Conservation (phyloP, 2,797 vertebrate species). For the Hemibagrus guttatus region DNA sequence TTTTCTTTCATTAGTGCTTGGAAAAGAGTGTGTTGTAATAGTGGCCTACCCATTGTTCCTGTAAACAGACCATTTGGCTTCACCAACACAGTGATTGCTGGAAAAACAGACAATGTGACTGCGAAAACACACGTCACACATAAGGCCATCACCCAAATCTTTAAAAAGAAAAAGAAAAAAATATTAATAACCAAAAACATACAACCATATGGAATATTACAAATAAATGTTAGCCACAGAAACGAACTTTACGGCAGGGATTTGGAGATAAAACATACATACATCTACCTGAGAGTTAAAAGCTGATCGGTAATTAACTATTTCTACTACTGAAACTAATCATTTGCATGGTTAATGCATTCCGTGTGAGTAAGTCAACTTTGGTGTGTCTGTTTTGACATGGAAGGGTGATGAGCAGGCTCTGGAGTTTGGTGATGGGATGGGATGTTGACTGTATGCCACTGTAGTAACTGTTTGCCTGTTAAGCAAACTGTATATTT, state of each 20-base stretch:
- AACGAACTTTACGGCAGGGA: not conserved
- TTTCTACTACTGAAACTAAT: not conserved
- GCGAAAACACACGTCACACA: constrained; percentile 80
- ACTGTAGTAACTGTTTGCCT: too few relatives aligned
- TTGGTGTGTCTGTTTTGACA: not conserved
- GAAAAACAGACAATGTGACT: constrained; percentile 80
- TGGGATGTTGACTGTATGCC: too few relatives aligned
- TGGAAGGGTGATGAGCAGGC: not conserved
- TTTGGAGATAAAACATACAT: not conserved
- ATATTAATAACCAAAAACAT: too few relatives aligned
- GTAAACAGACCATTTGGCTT: constrained; percentile 41
- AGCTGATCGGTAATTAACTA: not conserved
- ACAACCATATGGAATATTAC: not conserved
- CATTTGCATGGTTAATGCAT: not conserved
- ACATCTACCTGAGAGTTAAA: not conserved
- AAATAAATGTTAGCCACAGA: not conserved
- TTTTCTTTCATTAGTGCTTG: not conserved
- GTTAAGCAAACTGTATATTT: not conserved
- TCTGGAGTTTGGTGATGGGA: not conserved
- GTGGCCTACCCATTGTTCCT: constrained; percentile 37
- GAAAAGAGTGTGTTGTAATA: not conserved
- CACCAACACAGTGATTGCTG: constrained; percentile 79
- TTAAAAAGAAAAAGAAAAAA: constrained; percentile 23
- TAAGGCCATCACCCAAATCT: constrained; percentile 82
- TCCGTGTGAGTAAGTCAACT: too few relatives aligned